These are phyloP conservation scores for Vespertilio murinus DNA, from an alignment of 2,797 vertebrate species.

Conservation along the genomic window DNA sequence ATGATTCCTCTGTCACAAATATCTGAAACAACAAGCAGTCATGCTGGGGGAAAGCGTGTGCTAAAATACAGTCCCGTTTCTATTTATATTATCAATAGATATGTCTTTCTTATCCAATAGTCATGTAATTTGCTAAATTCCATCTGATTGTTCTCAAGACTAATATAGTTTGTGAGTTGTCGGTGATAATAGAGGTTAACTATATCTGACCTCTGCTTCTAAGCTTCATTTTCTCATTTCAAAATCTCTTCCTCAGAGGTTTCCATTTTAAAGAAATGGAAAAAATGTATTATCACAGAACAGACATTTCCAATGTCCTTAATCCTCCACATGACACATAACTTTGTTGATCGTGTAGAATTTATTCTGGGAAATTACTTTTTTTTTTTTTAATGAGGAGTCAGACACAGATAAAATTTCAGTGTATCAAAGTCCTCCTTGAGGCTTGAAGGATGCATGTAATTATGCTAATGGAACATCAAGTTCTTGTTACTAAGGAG, in stretches of 20 bases:
- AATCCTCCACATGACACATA: background rate
- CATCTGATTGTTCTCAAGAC: background rate
- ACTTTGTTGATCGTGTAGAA: conserved; percentile 32
- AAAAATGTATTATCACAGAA: conserved; percentile 23
- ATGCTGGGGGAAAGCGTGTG: background rate
- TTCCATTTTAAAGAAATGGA: conserved; percentile 41
- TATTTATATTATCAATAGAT: background rate
- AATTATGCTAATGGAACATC: conserved; percentile 46
- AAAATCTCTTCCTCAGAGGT: conserved; percentile 25
- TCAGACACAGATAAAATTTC: conserved; percentile 59
- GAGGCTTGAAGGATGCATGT: conserved; percentile 30
- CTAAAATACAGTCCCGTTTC: background rate
- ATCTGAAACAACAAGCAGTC: background rate
- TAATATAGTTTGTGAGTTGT: conserved; percentile 22
- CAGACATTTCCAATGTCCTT: background rate
- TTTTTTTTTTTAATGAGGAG: conserved; percentile 33
- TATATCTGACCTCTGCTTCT: conserved; percentile 39
- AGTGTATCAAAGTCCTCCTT: background rate
- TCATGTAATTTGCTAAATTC: conserved; percentile 33
- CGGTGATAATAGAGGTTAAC: conserved; percentile 52
- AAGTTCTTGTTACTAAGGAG: conserved; percentile 21
- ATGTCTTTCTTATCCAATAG: background rate
- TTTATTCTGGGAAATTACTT: conserved; percentile 7
- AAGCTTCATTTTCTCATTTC: conserved; percentile 62
- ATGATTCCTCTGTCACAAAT: background rate